Evolutionary conservation across 2,113 vertebrate genomes (phyloP), one percentile per base, ranked within the genome.

Genomic region (Lepidothrix coronata): DNA sequence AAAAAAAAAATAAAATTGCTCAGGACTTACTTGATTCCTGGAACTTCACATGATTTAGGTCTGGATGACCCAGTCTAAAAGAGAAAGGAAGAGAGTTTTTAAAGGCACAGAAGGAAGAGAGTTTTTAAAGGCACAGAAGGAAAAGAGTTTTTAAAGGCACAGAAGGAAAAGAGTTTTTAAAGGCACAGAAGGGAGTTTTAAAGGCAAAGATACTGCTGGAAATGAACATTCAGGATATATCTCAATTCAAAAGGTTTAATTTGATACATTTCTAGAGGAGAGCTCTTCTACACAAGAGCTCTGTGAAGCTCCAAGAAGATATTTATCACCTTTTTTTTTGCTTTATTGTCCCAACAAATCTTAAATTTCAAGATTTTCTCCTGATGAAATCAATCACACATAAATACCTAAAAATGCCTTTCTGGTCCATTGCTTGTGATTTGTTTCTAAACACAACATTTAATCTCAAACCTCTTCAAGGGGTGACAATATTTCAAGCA

Each of bases 11-110:
- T 5, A 51, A 9, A 51, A 12, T 51, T 10, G 61, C 30, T 85
- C 39, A 68, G 52, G 67, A 98, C 99, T 99, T 97, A 99, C 99
- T 99, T 99, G 98, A 99, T 99, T 98, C 99, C 99, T 14, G 99
- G 99, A 94, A 99, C 99, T 95, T 99, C 99, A 90, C 99, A 99
- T 31, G 99, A 98, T 96, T 99, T 99, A 71, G 99, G 98, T 95
- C 98, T 98, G 35, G 99, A 98, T 73, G 98, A 98, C 96, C 98
- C 98, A 71, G 98, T 97, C 99, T 99, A 70, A 55, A 98, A 97
- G 0, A 96, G 71, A n/a, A 97, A 92, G 31, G 96, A 54, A 68
- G 63, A 94, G 21, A 75, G 23, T 81, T 46, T 93, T 52, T 41
- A 41, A 41, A 41, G 39, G 39, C 39, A 41, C 39, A 41, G 39